A percentile compares a stretch with the other conserved stretches of the same genome.
These are phyloP conservation scores for Epinotia demarniana DNA, from an alignment of 2,888 invertebrate genomes.

Conservation along the genomic window DNA sequence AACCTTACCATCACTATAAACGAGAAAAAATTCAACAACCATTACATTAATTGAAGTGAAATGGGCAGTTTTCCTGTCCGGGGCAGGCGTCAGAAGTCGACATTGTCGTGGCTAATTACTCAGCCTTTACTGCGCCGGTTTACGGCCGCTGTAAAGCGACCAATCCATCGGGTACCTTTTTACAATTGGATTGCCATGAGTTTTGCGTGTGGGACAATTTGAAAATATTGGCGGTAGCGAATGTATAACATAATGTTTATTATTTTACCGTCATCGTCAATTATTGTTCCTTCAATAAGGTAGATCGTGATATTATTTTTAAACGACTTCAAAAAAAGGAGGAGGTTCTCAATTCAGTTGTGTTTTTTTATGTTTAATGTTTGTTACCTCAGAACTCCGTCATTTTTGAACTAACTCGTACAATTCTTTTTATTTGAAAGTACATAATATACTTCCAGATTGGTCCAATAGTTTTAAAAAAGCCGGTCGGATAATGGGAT, in stretches of 20 bases:
- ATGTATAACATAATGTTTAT: neutral
- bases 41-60: conserved; percentile 38
- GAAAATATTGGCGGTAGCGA: neutral
- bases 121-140: conserved; percentile 42
- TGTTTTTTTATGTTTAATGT: too few species aligned
- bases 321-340: too few species aligned
- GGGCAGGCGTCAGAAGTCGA: conserved; percentile 38
- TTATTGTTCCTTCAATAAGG: too few species aligned
- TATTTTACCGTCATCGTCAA: neutral
- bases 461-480: too few species aligned
- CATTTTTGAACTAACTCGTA: too few species aligned
- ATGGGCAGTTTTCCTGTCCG: conserved; percentile 34
- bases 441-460: too few species aligned
- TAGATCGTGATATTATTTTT: too few species aligned
- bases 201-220: conserved; percentile 4
- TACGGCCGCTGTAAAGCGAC: conserved; percentile 41
- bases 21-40: conserved; percentile 3
- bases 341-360: too few species aligned
- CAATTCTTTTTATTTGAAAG: too few species aligned
- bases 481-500: too few species aligned
- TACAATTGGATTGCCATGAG: conserved; percentile 43
- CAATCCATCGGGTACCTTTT: conserved; percentile 42
- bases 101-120: conserved; percentile 46
- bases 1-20: neutral
- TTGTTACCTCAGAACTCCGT: too few species aligned